Percentiles rank a stretch among this genome's conserved stretches.
These are phyloP conservation scores for Drosophila dives DNA, from an alignment of 2,888 invertebrate genomes.

Conservation along the genomic window DNA sequence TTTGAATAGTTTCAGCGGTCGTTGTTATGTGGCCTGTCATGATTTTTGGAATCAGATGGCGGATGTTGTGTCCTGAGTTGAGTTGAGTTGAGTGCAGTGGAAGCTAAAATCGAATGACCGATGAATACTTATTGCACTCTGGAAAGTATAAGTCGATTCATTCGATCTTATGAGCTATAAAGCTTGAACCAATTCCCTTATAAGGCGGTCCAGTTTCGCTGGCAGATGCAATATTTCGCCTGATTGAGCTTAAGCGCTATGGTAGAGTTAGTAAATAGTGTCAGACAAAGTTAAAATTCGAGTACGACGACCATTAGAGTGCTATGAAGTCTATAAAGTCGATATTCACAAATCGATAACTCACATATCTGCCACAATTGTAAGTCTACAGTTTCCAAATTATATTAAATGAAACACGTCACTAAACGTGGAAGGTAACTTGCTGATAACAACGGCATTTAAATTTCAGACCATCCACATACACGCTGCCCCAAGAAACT, in stretches of 20 bases:
- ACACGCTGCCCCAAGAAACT: too few relatives aligned
- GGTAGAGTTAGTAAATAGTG: background rate
- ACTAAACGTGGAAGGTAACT: too few relatives aligned
- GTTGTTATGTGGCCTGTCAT: slow-evolving; percentile 52
- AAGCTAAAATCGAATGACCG: background rate
- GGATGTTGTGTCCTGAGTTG: background rate
- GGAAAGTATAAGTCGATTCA: background rate
- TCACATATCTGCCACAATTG: too few relatives aligned
- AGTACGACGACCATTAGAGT: too few relatives aligned
- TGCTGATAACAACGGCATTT: too few relatives aligned
- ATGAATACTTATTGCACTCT: background rate
- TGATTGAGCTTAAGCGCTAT: background rate
- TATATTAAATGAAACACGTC: too few relatives aligned
- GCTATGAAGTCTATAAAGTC: too few relatives aligned
- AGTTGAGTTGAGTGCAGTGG: background rate
- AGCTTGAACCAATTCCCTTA: background rate
- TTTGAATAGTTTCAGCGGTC: slow-evolving; percentile 65
- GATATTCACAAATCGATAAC: too few relatives aligned
- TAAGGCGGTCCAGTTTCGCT: background rate
- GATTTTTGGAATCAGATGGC: slow-evolving; percentile 34
- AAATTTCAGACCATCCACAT: too few relatives aligned
- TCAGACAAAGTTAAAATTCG: too few relatives aligned
- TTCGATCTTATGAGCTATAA: background rate
- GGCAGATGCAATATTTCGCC: background rate
- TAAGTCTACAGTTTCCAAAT: too few relatives aligned